Percentiles rank a stretch among this genome's conserved stretches.
phyloP scores from a whole-genome alignment of 1,140 invertebrate species.

The Charaxes varanes region DNA sequence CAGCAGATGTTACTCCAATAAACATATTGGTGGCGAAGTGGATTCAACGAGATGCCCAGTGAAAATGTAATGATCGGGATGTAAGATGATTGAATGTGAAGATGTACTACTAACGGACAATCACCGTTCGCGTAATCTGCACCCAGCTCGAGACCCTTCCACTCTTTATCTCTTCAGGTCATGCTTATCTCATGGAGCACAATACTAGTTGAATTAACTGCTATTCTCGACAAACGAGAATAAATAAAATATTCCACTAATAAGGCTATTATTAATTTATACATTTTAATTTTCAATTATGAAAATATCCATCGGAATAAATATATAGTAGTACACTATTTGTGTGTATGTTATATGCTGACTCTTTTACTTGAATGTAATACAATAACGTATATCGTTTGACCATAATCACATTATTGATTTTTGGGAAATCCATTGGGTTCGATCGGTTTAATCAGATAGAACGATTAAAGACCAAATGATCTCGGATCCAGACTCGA shows the following conservation, averaged over 20 bases:
- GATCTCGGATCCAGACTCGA: too few species aligned
- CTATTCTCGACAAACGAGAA: constrained; percentile 13
- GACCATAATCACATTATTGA: too few species aligned
- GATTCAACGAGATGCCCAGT: constrained; percentile 6
- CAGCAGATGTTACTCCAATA: constrained; percentile 64
- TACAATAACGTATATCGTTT: too few species aligned
- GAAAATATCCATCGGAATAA: too few species aligned
- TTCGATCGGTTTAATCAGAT: too few species aligned
- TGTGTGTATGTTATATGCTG: too few species aligned
- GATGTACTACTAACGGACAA: constrained; percentile 12
- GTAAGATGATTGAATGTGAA: constrained; percentile 17
- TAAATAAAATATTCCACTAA: neutral
- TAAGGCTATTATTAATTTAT: neutral
- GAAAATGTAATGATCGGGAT: constrained; percentile 26
- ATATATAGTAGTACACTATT: too few species aligned
- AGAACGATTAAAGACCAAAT: too few species aligned
- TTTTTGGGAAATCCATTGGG: too few species aligned
- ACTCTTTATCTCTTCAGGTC: constrained; percentile 50
- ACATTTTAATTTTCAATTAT: constrained; percentile 1
- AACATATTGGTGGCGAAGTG: constrained; percentile 55
- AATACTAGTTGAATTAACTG: constrained; percentile 41
- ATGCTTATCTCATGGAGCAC: constrained; percentile 42
- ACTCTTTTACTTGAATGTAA: too few species aligned
- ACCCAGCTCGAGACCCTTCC: constrained; percentile 28
- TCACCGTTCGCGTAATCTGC: constrained; percentile 15